A percentile compares a stretch with the other conserved stretches of the same genome.
phyloP scores from a whole-genome alignment of 2,113 vertebrate species.

The Scomber colias region DNA sequence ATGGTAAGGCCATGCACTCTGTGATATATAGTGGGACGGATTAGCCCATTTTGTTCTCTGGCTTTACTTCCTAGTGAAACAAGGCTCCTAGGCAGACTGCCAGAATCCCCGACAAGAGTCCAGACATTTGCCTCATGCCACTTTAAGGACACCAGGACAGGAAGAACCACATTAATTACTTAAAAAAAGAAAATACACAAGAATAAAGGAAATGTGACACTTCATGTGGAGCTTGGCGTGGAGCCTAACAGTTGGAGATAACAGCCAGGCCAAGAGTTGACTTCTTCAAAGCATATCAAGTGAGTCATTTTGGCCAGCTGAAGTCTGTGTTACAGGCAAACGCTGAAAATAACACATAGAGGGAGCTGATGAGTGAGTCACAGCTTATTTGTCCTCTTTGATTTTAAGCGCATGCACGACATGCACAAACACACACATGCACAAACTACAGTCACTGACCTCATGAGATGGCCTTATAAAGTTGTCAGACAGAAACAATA shows the following conservation, averaged over 20 bases:
- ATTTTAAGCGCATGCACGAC: constrained; percentile 22
- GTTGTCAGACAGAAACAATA: constrained; percentile 60
- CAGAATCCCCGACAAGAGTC: constrained; percentile 28
- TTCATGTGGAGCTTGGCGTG: constrained; percentile 45
- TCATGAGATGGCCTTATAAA: constrained; percentile 61
- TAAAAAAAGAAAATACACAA: constrained; percentile 15
- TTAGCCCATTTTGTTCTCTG: constrained; percentile 36
- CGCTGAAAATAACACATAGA: constrained; percentile 47
- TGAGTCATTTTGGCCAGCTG: constrained; percentile 14
- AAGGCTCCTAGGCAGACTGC: constrained; percentile 23
- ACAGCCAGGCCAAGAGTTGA: constrained; percentile 41
- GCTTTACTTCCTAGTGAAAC: constrained; percentile 15
- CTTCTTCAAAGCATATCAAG: constrained; percentile 29
- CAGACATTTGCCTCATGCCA: constrained; percentile 41
- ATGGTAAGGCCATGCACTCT: constrained; percentile 4
- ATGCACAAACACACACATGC: constrained; percentile 49
- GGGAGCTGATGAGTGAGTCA: constrained; percentile 44
- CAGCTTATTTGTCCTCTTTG: constrained; percentile 46
- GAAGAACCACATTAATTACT: constrained; percentile 48
- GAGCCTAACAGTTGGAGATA: constrained; percentile 36
- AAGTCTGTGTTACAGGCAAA: constrained; percentile 22
- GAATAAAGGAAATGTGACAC: not conserved
- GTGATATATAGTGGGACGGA: constrained; percentile 4
- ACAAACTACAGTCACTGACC: constrained; percentile 48
- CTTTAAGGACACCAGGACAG: constrained; percentile 27